phyloP scores from a whole-genome alignment of 2,888 invertebrate species.

The Cheilosia grossa region DNA sequence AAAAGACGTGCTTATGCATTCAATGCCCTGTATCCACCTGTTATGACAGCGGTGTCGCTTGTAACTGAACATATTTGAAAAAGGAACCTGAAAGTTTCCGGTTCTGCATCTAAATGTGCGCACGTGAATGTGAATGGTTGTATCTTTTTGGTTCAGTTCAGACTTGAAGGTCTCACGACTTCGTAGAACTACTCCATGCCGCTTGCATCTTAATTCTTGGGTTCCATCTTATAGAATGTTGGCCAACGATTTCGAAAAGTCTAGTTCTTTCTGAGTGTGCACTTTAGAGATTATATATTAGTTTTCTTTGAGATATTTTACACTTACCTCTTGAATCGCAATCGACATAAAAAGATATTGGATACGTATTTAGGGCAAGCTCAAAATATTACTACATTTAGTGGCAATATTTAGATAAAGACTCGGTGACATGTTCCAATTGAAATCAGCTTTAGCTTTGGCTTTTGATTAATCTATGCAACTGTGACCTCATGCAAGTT shows the following conservation, averaged over 20 bases:
- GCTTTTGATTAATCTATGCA: no score
- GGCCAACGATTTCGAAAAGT: conserved; percentile 10
- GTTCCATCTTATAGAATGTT: conserved; percentile 4
- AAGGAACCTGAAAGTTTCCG: conserved; percentile 49
- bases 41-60: conserved; percentile 34
- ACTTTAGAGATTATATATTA: background rate
- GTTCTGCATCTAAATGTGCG: conserved; percentile 28
- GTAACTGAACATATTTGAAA: conserved; percentile 32
- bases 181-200: conserved; percentile 1
- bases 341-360: background rate
- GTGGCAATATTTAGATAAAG: no score
- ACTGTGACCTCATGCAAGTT: no score
- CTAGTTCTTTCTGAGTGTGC: no score
- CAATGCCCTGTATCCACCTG: conserved; percentile 22
- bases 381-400: no score
- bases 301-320: background rate
- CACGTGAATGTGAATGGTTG: conserved; percentile 22
- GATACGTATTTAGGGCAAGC: no score
- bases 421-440: no score
- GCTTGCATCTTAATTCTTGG: conserved; percentile 5
- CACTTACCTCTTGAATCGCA: conserved; percentile 7
- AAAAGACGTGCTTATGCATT: conserved; percentile 21
- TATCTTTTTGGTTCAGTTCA: background rate
- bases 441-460: no score
- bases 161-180: conserved; percentile 5